These are phyloP conservation scores for Gymnopithys bicolor DNA, from an alignment of 2,797 vertebrate species.

Conservation along the genomic window DNA sequence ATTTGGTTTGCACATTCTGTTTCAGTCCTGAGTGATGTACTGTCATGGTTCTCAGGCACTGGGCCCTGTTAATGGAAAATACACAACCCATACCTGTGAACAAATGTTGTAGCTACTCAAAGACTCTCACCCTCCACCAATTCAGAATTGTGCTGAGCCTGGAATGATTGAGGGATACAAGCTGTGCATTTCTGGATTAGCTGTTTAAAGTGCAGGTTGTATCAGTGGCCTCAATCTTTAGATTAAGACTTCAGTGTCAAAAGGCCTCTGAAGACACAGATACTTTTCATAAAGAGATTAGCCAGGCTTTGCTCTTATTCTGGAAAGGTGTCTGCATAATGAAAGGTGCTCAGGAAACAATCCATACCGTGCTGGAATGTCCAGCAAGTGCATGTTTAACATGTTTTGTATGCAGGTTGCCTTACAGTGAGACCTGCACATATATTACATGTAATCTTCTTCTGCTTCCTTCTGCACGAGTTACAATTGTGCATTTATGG, in stretches of 20 bases:
- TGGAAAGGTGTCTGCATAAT: slow-evolving; percentile 30
- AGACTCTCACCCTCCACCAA: accelerated
- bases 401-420: neutral
- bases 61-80: neutral
- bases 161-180: neutral
- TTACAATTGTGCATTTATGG: neutral
- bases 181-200: neutral
- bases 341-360: neutral
- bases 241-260: slow-evolving; percentile 1
- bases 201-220: neutral
- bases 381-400: neutral
- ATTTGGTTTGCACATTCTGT: neutral
- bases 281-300: slow-evolving; percentile 52
- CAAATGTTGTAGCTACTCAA: accelerated
- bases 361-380: neutral
- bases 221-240: slow-evolving; percentile 39
- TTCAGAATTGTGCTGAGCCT: neutral
- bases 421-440: neutral
- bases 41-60: neutral
- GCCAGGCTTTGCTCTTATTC: slow-evolving; percentile 30
- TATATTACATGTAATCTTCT: neutral
- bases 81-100: neutral
- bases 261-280: neutral
- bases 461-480: neutral
- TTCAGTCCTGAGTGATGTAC: accelerated